A percentile compares a stretch with the other conserved stretches of the same genome.
These are phyloP conservation scores for Chrysogorgia sp. DNA, from an alignment of 92 coral and sea anemone species.

Conservation along the genomic window DNA sequence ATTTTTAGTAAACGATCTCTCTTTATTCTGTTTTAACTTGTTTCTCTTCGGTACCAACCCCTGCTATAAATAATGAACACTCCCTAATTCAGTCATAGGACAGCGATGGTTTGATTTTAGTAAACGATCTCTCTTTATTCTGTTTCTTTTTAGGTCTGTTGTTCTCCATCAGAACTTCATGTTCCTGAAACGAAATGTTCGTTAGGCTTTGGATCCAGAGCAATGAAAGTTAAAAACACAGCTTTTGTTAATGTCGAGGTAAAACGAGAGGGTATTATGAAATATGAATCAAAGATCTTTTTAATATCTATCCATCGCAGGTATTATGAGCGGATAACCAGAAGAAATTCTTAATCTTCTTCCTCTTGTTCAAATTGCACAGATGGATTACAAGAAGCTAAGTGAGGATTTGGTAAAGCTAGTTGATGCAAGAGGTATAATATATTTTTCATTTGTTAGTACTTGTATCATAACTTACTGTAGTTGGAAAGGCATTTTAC, in stretches of 20 bases:
- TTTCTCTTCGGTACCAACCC: no score
- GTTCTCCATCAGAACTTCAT: slow-evolving; percentile 82
- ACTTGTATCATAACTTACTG: not conserved
- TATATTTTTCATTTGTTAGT: no score
- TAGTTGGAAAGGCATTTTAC: no score
- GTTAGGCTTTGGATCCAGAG: slow-evolving; percentile 88
- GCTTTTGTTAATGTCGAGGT: slow-evolving; percentile 99
- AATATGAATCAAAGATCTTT: no score
- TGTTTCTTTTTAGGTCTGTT: slow-evolving; percentile 75
- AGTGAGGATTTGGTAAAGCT: slow-evolving; percentile 92
- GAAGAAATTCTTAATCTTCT: not conserved
- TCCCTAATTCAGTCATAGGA: no score
- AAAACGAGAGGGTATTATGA: not conserved
- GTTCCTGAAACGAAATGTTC: slow-evolving; percentile 95
- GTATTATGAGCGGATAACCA: no score
- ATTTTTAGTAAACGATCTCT: no score
- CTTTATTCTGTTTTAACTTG: no score
- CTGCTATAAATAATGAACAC: no score
- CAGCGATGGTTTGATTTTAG: no score
- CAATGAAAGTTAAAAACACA: slow-evolving; percentile 96
- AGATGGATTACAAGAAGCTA: slow-evolving; percentile 94
- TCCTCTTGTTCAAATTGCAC: not conserved
- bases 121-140: not conserved
- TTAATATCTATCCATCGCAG: no score
- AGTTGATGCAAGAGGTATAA: slow-evolving; percentile 79